These are phyloP conservation scores for Leptoteleia sp. DNA, from an alignment of 1,140 invertebrate genomes.

Conservation along the genomic window DNA sequence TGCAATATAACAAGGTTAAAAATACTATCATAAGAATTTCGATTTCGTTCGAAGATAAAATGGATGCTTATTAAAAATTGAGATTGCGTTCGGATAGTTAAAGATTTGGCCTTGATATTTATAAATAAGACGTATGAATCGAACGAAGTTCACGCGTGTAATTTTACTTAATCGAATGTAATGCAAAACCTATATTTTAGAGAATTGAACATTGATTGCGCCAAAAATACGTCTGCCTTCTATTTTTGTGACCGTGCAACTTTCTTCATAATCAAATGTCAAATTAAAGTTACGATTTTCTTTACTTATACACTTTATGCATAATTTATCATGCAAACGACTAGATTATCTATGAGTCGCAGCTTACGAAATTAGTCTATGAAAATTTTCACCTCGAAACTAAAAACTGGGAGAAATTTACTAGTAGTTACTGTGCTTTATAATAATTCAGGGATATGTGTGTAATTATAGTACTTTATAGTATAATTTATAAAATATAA, in stretches of 20 bases:
- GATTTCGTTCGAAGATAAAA: no score
- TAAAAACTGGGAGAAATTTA: no score
- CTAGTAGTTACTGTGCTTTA: no score
- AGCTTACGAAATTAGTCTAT: conserved; percentile 7
- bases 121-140: not conserved
- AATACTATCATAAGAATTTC: no score
- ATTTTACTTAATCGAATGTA: no score
- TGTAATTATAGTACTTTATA: no score
- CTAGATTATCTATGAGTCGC: conserved; percentile 2
- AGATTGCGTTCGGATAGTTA: not conserved
- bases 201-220: not conserved
- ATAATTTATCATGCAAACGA: conserved; percentile 17
- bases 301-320: conserved; percentile 22
- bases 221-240: not conserved
- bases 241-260: not conserved
- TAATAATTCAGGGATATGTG: no score
- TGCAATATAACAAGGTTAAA: no score
- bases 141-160: no score
- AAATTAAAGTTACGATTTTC: conserved; percentile 15
- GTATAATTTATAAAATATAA: no score
- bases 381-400: conserved; percentile 2
- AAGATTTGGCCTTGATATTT: not conserved
- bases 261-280: conserved; percentile 11
- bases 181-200: no score
- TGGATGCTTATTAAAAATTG: no score